These are phyloP conservation scores for Merops nubicus DNA, from an alignment of 2,113 vertebrate species.

Conservation along the genomic window DNA sequence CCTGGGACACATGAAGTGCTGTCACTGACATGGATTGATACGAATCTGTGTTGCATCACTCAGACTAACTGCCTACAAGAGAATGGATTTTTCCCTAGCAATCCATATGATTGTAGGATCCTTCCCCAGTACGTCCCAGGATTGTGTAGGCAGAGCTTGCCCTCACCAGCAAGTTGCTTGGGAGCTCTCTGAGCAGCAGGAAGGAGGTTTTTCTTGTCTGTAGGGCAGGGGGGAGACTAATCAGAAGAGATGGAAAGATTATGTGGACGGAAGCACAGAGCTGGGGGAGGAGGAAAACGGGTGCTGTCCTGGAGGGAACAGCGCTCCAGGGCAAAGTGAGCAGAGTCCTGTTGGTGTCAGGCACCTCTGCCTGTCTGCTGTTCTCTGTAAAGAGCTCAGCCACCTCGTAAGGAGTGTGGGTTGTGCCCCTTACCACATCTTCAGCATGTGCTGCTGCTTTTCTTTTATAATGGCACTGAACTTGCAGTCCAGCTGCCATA, in stretches of 20 bases:
- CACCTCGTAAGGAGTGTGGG: neutral
- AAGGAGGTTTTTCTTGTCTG: neutral
- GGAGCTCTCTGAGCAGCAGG: neutral
- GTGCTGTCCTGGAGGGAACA: neutral
- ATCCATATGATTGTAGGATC: neutral
- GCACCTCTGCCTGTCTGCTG: neutral
- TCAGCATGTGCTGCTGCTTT: neutral
- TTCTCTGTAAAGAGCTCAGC: neutral
- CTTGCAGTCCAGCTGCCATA: neutral
- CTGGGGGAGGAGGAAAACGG: neutral
- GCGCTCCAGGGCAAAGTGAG: neutral
- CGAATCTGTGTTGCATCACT: neutral
- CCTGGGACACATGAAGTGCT: neutral
- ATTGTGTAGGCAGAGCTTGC: neutral
- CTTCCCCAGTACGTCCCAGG: neutral
- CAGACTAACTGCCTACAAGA: neutral
- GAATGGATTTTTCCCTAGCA: neutral
- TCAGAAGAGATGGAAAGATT: neutral
- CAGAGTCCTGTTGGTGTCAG: rapidly evolving
- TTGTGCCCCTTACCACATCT: neutral
- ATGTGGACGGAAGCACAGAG: neutral
- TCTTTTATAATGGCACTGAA: neutral
- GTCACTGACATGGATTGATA: neutral
- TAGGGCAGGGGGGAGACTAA: neutral
- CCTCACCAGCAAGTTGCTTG: neutral